Evolutionary conservation across 2,888 invertebrate genomes (phyloP).

Genomic region (Lithosia quadra): DNA sequence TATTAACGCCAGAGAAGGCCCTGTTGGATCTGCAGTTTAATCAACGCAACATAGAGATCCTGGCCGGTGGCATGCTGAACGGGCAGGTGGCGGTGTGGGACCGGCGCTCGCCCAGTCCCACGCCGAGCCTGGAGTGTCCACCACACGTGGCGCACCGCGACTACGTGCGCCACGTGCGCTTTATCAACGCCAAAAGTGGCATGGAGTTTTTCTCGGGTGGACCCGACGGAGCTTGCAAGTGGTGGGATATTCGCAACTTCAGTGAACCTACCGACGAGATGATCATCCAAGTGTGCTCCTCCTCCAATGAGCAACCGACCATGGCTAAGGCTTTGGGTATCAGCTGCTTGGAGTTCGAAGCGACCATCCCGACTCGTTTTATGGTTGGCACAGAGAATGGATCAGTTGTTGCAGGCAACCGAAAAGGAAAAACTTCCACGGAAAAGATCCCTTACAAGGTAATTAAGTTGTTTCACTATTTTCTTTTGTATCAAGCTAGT

Average conservation of each 20-base stretch:
- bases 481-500: no score
- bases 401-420: conserved; percentile 88
- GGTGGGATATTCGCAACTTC: conserved; percentile 92
- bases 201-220: conserved; percentile 97
- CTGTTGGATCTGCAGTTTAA: conserved; percentile 94
- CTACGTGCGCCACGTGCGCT: conserved; percentile 93
- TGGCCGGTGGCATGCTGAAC: conserved; percentile 90
- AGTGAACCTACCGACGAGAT: conserved; percentile 88
- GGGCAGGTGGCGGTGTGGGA: conserved; percentile 92
- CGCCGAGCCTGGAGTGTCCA: conserved; percentile 89
- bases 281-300: conserved; percentile 86
- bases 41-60: conserved; percentile 90
- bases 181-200: conserved; percentile 97
- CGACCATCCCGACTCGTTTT: conserved; percentile 91
- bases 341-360: conserved; percentile 89
- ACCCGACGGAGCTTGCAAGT: conserved; percentile 94
- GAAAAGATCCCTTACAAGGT: conserved; percentile 89
- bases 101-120: conserved; percentile 88
- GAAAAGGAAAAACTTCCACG: conserved; percentile 89
- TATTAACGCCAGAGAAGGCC: conserved; percentile 89
- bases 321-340: conserved; percentile 87
- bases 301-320: conserved; percentile 78
- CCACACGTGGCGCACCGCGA: conserved; percentile 95
- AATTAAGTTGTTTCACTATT: neutral
- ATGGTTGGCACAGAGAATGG: conserved; percentile 91